Conservation (phyloP, 2,113 vertebrate genomes). For the Microtus ochrogaster region DNA sequence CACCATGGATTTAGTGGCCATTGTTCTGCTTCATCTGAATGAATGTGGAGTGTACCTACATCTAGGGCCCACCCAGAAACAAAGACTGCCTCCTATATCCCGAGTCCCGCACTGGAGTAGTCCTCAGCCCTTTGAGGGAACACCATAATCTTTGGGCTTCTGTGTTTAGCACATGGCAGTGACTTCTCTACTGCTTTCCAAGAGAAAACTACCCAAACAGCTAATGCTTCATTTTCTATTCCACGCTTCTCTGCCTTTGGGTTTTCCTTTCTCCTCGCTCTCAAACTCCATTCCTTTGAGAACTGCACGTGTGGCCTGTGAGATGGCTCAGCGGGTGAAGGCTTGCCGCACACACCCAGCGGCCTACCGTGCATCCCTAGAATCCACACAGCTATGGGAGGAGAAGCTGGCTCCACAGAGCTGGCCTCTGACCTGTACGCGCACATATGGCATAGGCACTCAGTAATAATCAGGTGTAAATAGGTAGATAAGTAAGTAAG, state of each 20-base stretch:
- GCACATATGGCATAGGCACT: background rate
- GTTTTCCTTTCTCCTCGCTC: background rate
- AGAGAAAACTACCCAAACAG: background rate
- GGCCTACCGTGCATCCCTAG: background rate
- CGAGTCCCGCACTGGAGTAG: background rate
- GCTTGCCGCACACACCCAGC: background rate
- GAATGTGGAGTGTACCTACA: background rate
- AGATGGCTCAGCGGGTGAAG: background rate
- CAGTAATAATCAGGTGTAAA: background rate
- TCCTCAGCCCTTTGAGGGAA: background rate
- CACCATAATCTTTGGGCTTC: background rate
- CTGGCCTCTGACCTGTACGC: background rate
- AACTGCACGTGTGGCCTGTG: background rate
- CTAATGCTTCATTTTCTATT: background rate
- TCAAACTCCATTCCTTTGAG: background rate
- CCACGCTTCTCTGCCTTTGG: background rate
- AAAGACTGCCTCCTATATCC: background rate
- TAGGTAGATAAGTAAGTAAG: too few relatives aligned
- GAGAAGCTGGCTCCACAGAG: background rate
- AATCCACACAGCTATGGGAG: background rate
- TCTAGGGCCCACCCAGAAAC: background rate
- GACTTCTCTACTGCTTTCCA: background rate
- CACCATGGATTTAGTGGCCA: background rate
- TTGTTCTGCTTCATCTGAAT: too few relatives aligned
- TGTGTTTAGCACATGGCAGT: background rate